These are phyloP conservation scores for Chaenocephalus aceratus DNA, from an alignment of 2,113 vertebrate species.

Conservation along the genomic window DNA sequence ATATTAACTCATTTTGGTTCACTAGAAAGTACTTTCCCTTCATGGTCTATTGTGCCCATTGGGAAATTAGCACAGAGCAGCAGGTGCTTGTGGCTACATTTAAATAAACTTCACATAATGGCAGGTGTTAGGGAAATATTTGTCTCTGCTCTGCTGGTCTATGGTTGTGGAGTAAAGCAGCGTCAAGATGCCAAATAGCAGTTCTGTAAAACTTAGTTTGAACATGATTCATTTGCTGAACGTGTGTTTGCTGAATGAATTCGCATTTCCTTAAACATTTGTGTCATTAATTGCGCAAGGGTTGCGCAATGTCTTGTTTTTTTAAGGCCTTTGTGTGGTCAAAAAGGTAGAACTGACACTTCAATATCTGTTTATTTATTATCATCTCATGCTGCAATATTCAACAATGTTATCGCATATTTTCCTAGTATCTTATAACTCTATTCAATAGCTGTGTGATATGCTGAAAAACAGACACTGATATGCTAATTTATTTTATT, in stretches of 20 bases:
- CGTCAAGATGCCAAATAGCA: neutral
- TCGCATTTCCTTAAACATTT: neutral
- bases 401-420: no score
- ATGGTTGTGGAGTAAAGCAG: neutral
- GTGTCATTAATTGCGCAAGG: neutral
- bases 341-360: no score
- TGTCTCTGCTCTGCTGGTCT: neutral
- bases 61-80: neutral
- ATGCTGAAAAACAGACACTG: neutral
- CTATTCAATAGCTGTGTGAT: neutral
- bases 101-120: neutral
- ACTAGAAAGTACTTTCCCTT: neutral
- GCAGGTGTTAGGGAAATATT: neutral
- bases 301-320: no score
- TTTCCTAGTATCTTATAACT: no score
- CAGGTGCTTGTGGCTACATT: neutral
- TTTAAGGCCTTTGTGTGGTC: no score
- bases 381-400: no score
- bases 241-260: slow-evolving; percentile 17
- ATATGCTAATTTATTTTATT: slow-evolving; percentile 8
- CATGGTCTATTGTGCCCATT: neutral
- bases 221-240: slow-evolving; percentile 3
- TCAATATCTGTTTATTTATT: no score
- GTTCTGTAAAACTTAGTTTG: neutral
- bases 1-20: neutral